A percentile compares a stretch with the other conserved stretches of the same genome.
phyloP scores from a whole-genome alignment of 2,797 vertebrate genomes.

The Rallus crepitans region DNA sequence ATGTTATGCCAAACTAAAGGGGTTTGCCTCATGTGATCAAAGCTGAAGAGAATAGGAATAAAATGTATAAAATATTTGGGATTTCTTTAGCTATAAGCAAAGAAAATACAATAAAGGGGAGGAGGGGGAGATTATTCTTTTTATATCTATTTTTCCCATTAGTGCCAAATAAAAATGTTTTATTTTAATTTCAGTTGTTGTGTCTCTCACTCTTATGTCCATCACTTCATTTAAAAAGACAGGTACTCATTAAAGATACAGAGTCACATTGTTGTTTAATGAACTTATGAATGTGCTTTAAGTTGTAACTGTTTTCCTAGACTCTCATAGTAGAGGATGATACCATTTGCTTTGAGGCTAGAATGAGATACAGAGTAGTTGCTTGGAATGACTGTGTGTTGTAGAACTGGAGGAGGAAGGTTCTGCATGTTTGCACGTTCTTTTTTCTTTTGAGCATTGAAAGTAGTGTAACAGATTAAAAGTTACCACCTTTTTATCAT shows the following conservation, averaged over 20 bases:
- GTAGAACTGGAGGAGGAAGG: not conserved
- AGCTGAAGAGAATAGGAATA: not conserved
- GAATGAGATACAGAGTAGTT: not conserved
- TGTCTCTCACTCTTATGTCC: not conserved
- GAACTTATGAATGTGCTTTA: not conserved
- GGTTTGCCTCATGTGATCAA: not conserved
- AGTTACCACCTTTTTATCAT: not conserved
- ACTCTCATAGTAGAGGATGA: not conserved
- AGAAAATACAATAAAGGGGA: not conserved
- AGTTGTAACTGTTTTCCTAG: not conserved
- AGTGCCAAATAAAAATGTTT: not conserved
- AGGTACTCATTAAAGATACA: not conserved
- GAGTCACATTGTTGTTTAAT: not conserved
- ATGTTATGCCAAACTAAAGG: not conserved
- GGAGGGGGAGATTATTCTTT: not conserved
- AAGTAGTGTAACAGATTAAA: not conserved
- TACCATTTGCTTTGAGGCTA: not conserved
- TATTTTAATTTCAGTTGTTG: not conserved
- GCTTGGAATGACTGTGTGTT: not conserved
- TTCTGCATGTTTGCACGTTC: fast-evolving
- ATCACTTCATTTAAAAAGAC: not conserved
- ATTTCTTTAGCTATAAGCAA: not conserved
- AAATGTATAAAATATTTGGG: not conserved
- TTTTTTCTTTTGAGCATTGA: not conserved
- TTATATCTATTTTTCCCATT: not conserved